Conservation (phyloP, 2,888 invertebrate species). For the Agrenia bidenticulata region DNA sequence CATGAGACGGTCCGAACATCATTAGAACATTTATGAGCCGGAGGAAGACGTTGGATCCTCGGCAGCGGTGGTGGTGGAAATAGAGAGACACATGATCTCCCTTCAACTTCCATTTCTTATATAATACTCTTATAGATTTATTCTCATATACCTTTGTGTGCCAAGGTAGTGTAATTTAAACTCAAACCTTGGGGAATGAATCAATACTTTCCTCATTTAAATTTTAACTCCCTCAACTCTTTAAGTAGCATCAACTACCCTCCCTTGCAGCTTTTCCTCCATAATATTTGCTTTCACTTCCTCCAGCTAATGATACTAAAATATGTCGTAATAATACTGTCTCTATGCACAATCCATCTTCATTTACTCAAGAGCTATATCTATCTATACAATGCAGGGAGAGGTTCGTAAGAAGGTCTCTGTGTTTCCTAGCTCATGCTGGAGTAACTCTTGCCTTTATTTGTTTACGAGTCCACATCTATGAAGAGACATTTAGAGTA, state of each 20-base stretch:
- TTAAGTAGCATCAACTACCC: not conserved
- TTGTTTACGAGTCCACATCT: not conserved
- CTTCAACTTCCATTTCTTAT: not conserved
- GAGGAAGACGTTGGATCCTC: slow-evolving; percentile 3
- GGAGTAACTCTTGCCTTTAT: too few species aligned
- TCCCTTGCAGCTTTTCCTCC: not conserved
- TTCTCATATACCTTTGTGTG: too few species aligned
- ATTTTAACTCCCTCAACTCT: slow-evolving; percentile 31
- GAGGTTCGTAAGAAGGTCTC: too few species aligned
- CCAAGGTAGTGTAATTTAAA: not conserved
- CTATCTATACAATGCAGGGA: not conserved
- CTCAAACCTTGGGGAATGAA: slow-evolving; percentile 19
- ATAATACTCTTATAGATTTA: too few species aligned
- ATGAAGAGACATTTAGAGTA: not conserved
- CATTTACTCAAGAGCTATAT: too few species aligned
- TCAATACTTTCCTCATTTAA: slow-evolving; percentile 42
- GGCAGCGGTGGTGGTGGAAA: not conserved
- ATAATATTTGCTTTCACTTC: slow-evolving; percentile 18
- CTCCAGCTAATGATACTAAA: slow-evolving; percentile 13
- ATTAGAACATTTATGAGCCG: slow-evolving; percentile 43
- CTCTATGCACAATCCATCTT: not conserved
- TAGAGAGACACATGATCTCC: slow-evolving; percentile 17
- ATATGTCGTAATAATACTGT: not conserved
- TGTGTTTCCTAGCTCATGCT: too few species aligned
- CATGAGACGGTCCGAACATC: slow-evolving; percentile 42